Conservation (phyloP, 2,113 vertebrate species). For the Ondatra zibethicus region DNA sequence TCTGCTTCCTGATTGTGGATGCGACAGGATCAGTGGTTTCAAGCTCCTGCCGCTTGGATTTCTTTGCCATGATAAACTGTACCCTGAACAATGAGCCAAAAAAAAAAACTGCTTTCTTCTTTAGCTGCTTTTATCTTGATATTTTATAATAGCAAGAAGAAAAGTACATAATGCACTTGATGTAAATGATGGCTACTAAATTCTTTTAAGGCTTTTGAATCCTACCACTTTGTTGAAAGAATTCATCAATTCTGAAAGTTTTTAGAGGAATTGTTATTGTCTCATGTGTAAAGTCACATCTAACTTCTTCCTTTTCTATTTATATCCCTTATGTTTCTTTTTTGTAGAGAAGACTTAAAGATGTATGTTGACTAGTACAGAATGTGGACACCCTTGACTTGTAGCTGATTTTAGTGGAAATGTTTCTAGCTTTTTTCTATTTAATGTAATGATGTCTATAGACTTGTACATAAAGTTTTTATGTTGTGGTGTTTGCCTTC, state of each 20-base stretch:
- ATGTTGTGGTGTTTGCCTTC: neutral
- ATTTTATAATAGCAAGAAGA: neutral
- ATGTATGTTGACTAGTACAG: neutral
- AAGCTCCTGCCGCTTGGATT: neutral
- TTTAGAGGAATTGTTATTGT: neutral
- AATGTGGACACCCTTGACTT: neutral
- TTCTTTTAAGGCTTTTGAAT: neutral
- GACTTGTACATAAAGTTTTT: neutral
- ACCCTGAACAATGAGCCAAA: neutral
- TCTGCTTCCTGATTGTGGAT: neutral
- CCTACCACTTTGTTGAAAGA: neutral
- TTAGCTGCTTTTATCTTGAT: neutral
- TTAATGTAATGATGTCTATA: neutral
- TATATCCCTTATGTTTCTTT: neutral
- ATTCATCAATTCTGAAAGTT: neutral
- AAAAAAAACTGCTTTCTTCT: neutral
- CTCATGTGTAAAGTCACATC: neutral
- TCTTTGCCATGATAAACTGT: neutral
- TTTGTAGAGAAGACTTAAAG: neutral
- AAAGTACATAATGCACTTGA: neutral
- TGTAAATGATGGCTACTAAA: neutral
- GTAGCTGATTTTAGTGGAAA: neutral
- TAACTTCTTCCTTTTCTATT: neutral
- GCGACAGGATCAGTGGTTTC: neutral
- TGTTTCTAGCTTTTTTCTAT: neutral